These are phyloP conservation scores for Cantharis nigra DNA, from an alignment of 2,888 invertebrate genomes.

Conservation along the genomic window DNA sequence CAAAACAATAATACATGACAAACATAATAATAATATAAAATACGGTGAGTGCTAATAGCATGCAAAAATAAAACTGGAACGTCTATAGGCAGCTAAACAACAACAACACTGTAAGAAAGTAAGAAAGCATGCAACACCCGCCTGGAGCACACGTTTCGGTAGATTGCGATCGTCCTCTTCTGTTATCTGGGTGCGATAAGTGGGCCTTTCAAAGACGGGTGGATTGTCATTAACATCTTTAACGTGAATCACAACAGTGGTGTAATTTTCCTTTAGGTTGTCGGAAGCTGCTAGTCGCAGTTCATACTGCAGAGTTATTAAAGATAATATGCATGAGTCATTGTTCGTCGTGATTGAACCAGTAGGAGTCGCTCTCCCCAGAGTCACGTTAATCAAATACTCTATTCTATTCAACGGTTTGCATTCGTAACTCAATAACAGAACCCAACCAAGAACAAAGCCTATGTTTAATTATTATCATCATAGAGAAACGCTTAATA, in stretches of 20 bases:
- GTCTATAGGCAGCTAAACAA: slow-evolving; percentile 8
- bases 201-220: slow-evolving; percentile 93
- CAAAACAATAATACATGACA: slow-evolving; percentile 37
- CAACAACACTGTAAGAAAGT: slow-evolving; percentile 12
- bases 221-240: slow-evolving; percentile 99
- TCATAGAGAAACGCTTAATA: slow-evolving; percentile 19
- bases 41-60: neutral
- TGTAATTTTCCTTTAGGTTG: slow-evolving; percentile 96
- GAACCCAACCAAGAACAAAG: slow-evolving; percentile 34
- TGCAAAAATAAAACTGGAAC: slow-evolving; percentile 24
- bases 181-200: slow-evolving; percentile 93
- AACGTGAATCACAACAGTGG: slow-evolving; percentile 94
- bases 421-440: slow-evolving; percentile 35
- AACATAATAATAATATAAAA: neutral
- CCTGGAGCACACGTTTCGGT: slow-evolving; percentile 92
- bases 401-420: slow-evolving; percentile 30
- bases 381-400: slow-evolving; percentile 35
- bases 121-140: slow-evolving; percentile 49
- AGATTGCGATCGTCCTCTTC: slow-evolving; percentile 94
- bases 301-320: slow-evolving; percentile 72
- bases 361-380: slow-evolving; percentile 30
- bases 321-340: slow-evolving; percentile 32
- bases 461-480: slow-evolving; percentile 17
- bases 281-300: slow-evolving; percentile 92
- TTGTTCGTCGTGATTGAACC: slow-evolving; percentile 35